Evolutionary conservation across 2,113 vertebrate species (phyloP).

Genomic region (Petrocephalus zakoni): DNA sequence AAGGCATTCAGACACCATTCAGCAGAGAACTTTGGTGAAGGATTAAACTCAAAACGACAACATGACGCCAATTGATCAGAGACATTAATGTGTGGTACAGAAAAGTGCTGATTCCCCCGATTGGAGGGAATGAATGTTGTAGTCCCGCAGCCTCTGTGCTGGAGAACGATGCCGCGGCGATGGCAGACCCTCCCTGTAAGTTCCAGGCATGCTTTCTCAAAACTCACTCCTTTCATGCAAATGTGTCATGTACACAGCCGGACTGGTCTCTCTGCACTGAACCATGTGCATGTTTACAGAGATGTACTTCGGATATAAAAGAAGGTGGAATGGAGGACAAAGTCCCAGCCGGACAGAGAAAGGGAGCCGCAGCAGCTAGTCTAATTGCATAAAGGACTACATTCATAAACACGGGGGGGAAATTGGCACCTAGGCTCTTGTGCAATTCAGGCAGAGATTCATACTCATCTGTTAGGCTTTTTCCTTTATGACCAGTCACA

Average conservation of each 20-base stretch:
- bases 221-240: not conserved
- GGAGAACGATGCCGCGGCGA: conserved; percentile 36
- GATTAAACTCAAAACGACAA: not conserved
- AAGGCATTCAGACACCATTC: conserved; percentile 25
- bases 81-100: conserved; percentile 43
- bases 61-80: conserved; percentile 25
- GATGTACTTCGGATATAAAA: not conserved
- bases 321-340: not conserved
- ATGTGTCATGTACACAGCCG: not conserved
- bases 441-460: not conserved
- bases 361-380: not conserved
- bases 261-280: conserved; percentile 6
- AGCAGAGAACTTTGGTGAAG: conserved; percentile 6
- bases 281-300: not conserved
- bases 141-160: conserved; percentile 38
- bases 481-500: not conserved
- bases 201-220: conserved; percentile 6
- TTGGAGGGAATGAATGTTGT: conserved; percentile 29
- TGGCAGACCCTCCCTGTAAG: conserved; percentile 20
- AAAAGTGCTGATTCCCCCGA: conserved; percentile 41
- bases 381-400: not conserved
- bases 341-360: not conserved
- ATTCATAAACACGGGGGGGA: not conserved
- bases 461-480: not conserved
- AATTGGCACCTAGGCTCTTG: not conserved